Conservation (phyloP, 2,113 vertebrate species). For the Sinocyclocheilus anshuiensis region DNA sequence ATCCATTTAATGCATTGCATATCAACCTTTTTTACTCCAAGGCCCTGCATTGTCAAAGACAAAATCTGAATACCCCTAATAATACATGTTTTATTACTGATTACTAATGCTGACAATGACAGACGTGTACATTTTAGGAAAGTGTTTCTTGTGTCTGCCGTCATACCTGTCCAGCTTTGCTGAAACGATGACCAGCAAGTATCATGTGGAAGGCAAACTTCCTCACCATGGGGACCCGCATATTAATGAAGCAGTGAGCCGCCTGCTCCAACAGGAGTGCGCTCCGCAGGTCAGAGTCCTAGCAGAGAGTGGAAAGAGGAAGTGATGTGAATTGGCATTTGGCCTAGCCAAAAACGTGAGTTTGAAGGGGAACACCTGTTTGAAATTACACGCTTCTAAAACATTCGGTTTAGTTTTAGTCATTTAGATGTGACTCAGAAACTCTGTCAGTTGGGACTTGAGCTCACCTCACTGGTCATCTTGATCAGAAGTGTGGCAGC, state of each 20-base stretch:
- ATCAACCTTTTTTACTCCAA: no score
- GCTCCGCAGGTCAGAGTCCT: conserved; percentile 97
- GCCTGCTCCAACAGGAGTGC: conserved; percentile 96
- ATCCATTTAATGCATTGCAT: no score
- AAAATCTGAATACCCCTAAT: no score
- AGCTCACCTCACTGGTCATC: conserved; percentile 93
- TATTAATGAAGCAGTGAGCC: conserved; percentile 97
- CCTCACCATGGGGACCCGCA: conserved; percentile 96
- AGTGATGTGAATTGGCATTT: not conserved
- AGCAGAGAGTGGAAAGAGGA: not conserved
- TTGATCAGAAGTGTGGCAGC: conserved; percentile 95
- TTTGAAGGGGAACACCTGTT: not conserved
- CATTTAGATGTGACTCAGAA: not conserved
- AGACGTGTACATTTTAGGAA: not conserved
- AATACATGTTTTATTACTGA: not conserved
- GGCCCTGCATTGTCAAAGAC: no score
- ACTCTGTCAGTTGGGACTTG: not conserved
- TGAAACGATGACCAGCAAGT: conserved; percentile 93
- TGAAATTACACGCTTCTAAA: not conserved
- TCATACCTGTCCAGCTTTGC: conserved; percentile 95
- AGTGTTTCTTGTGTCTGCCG: not conserved
- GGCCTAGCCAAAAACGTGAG: not conserved
- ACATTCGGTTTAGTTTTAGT: conserved; percentile 43
- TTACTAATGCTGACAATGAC: not conserved
- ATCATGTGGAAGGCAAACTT: conserved; percentile 99